Base-by-base conservation (phyloP, 2,113 vertebrate genomes). In the Coptodon bakossiorum region DNA sequence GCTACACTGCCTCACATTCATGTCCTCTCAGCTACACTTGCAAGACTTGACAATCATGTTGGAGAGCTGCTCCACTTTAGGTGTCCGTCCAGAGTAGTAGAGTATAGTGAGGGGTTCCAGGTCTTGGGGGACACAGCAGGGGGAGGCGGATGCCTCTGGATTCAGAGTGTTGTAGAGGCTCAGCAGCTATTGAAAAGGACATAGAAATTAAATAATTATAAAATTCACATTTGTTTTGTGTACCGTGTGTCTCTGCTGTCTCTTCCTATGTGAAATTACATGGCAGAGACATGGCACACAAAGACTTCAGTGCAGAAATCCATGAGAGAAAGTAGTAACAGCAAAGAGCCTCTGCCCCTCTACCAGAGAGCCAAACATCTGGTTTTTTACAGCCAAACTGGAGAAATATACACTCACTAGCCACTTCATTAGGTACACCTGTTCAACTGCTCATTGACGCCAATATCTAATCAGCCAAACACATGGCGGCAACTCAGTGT, bases 11-110 rank as follows among this genome's bases (percentile, higher is more conserved):
- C 78, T 82, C 29, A 34, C 50, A 31, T 40, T 59, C 81, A n/a
- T 45, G 29, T 88, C 52, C 76, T 90, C 93, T 98, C 98, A 98
- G 96, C 98, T 99, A 91, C 98, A 99, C 94, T 98, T 98, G 95
- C 98, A 99, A 59, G 98, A 98, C 96, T 98, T 99, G 91, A 99
- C 98, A 79, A 99, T 98, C 98, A 99, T 99, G 95, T 98, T 98
- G 95, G 98, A 99, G 61, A 99, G 97, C 94, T 98, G 98, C 89
- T 99, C 98, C 95, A 99, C 98, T 93, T 98, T 98, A 73, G 98
- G 97, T 92, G 97, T 98, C 92, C 98, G 97, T 90, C 98, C 98
- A 0, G 98, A 97, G 87, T 98, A 99, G 95, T 99, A 98, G 94
- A 99, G 96, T 94, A 99, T 99, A 80, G 98, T 98, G 91, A 99